phyloP scores from a whole-genome alignment of 1,140 invertebrate species.

The Ceratitis capitata region DNA sequence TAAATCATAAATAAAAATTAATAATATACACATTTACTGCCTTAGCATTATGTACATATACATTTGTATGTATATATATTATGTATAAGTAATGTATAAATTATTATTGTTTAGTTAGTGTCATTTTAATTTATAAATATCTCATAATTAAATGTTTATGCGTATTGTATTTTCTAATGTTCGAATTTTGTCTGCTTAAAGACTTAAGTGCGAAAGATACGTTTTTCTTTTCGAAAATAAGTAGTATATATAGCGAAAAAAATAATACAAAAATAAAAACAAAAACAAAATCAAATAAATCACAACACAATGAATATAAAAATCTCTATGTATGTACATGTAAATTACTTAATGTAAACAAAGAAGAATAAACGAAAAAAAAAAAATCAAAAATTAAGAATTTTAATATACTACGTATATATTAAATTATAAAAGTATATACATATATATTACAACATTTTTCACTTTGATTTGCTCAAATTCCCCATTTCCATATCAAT shows the following conservation, averaged over 20 bases:
- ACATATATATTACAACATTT: not conserved
- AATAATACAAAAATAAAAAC: not conserved
- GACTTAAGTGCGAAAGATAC: not conserved
- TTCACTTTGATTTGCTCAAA: not conserved
- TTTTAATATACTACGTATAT: too few species aligned
- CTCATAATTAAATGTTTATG: not conserved
- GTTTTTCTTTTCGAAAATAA: not conserved
- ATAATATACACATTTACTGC: not conserved
- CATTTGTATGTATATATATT: not conserved
- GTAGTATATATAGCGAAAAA: not conserved
- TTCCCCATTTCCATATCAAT: not conserved
- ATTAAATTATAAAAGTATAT: not conserved
- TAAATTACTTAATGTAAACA: not conserved
- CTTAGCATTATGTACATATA: not conserved
- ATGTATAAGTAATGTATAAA: conserved; percentile 22
- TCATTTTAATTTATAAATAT: conserved; percentile 26
- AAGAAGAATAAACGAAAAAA: not conserved
- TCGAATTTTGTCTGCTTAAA: not conserved
- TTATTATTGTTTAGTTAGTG: conserved; percentile 14
- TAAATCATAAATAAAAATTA: not conserved
- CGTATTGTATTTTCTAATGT: not conserved
- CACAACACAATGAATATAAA: conserved; percentile 25
- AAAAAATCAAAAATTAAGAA: not conserved
- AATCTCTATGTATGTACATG: not conserved
- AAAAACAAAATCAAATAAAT: not conserved